phyloP scores from a whole-genome alignment of 2,113 vertebrate species.

The Microcebus lehilahytsara region DNA sequence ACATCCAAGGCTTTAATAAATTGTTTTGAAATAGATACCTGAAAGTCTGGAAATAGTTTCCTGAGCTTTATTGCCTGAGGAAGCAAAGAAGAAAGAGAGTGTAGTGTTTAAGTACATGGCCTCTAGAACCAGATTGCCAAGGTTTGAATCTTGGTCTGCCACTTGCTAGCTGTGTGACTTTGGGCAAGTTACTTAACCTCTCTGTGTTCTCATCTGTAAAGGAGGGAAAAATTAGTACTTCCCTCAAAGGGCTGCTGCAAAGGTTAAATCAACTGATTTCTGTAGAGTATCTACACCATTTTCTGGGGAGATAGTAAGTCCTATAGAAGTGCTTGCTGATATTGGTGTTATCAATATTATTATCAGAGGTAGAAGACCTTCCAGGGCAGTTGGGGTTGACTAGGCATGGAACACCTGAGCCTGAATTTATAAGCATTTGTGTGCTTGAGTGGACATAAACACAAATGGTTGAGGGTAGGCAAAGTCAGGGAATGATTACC shows the following conservation, averaged over 20 bases:
- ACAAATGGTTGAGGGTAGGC: no score
- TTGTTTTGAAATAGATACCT: not conserved
- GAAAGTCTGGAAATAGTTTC: not conserved
- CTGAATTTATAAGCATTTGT: not conserved
- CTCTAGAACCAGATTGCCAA: not conserved
- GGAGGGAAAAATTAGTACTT: no score
- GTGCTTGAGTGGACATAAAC: not conserved
- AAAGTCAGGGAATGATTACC: not conserved
- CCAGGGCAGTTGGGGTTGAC: rapidly evolving
- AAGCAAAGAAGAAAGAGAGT: not conserved
- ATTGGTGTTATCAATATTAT: not conserved
- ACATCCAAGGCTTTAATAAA: not conserved
- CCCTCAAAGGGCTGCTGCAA: not conserved
- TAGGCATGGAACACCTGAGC: not conserved
- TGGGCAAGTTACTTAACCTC: not conserved
- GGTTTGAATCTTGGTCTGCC: not conserved
- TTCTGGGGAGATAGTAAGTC: not conserved
- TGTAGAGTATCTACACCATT: not conserved
- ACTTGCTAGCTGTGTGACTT: not conserved
- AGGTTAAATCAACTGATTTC: not conserved
- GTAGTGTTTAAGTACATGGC: not conserved
- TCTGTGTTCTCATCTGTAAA: not conserved
- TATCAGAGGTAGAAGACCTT: not conserved
- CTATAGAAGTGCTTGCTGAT: not conserved
- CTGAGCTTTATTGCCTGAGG: not conserved